Base-by-base conservation (phyloP, 2,888 invertebrate genomes). In the Limenitis camilla region DNA sequence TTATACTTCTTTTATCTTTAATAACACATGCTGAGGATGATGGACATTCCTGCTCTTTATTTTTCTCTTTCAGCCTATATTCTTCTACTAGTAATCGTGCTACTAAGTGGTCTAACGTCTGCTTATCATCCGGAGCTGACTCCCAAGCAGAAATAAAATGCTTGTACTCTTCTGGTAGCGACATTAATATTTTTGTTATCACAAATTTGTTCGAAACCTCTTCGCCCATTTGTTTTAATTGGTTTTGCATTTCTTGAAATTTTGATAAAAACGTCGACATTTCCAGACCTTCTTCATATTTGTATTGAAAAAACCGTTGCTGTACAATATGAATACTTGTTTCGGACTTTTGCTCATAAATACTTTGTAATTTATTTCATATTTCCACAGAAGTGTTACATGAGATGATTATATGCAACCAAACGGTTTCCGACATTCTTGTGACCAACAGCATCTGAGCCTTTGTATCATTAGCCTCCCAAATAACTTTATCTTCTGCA, bases 121-220 rank as follows among this genome's bases (percentile, higher is more conserved):
- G 62, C 41, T 60, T 62, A 1, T 59, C 47, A 2, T 63, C 66
- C 1, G 64, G 60, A 0, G 61, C 64, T 0, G 66, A 66, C 44
- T 65, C 64, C 66, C 67, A 68, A 0, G 67, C 72, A 0, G 70
- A 70, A 0, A 71, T 52, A 53, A 74, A 76, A 61, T 75, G 69
- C 64, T 69, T n/a, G 35, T 65, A 71, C 5, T 58, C 29, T 0
- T 68, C 68, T n/a, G 71, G 69, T 10, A 71, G 50, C 1, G 64
- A 63, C 62, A 69, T 68, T 31, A 70, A 49, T 0, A 71, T 58
- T 58, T 71, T 70, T 0, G 69, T 70, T 9, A 72, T 64, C 0
- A 63, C 47, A n/a, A 71, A 60, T 19, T 65, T 68, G 2, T 69
- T 61, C 0, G 63, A 60, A 1, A 68, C 56, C 1, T 59, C 46